A percentile compares a stretch with the other conserved stretches of the same genome.
Evolutionary conservation across 2,797 vertebrate species (phyloP).

Genomic region (Ceryle rudis): DNA sequence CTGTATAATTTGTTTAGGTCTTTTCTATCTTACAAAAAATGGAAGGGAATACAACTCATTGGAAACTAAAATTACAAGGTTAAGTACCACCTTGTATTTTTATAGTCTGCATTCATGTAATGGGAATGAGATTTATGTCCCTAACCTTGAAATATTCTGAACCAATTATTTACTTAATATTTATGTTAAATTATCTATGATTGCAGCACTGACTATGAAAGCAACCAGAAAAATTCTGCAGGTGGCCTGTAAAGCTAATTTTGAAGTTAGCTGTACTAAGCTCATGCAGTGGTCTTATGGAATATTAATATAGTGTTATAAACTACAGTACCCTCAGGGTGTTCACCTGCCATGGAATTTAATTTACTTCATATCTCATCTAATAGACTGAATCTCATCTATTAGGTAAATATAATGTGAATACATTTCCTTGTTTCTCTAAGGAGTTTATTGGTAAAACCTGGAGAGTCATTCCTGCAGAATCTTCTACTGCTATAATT

Average conservation of each 20-base stretch:
- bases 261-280: constrained; percentile 77
- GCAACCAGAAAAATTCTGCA: constrained; percentile 77
- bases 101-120: constrained; percentile 64
- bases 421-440: constrained; percentile 77
- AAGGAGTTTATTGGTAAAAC: constrained; percentile 73
- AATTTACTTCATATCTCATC: constrained; percentile 84
- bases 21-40: constrained; percentile 48
- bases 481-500: constrained; percentile 71
- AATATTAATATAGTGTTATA: constrained; percentile 81
- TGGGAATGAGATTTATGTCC: constrained; percentile 75
- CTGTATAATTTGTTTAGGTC: constrained; percentile 62
- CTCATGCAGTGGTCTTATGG: constrained; percentile 74
- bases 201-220: constrained; percentile 78
- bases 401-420: constrained; percentile 82
- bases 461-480: constrained; percentile 55
- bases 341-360: constrained; percentile 82
- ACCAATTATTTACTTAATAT: constrained; percentile 85
- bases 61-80: constrained; percentile 64
- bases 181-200: constrained; percentile 79
- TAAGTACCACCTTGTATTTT: constrained; percentile 66
- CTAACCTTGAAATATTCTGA: constrained; percentile 78
- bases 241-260: constrained; percentile 83
- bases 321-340: constrained; percentile 76
- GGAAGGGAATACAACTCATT: constrained; percentile 44
- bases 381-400: constrained; percentile 80